Conservation (phyloP, 2,113 vertebrate species). For the Phaetusa simplex region DNA sequence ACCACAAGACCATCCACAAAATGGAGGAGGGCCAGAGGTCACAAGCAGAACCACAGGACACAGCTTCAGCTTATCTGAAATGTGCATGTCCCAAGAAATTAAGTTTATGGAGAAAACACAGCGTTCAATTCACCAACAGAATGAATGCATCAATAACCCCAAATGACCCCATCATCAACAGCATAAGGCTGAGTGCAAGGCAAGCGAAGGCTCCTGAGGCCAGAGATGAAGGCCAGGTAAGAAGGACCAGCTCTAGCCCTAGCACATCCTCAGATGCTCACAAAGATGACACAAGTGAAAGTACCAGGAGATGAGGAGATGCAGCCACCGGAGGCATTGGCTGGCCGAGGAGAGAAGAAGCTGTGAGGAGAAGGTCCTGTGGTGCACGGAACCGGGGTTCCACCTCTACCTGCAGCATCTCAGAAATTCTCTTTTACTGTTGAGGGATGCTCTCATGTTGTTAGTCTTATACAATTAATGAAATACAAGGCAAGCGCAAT, state of each 20-base stretch:
- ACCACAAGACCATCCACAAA: too few species aligned
- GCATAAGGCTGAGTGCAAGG: neutral
- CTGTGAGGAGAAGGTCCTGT: neutral
- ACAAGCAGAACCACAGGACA: neutral
- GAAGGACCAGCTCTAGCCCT: too few species aligned
- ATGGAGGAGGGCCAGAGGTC: too few species aligned
- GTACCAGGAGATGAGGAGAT: neutral
- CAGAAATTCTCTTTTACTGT: neutral
- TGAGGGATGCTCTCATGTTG: neutral
- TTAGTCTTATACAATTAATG: neutral
- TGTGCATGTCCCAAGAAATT: rapidly evolving
- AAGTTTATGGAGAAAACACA: neutral
- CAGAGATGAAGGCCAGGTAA: neutral
- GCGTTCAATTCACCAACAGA: neutral
- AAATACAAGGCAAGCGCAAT: neutral
- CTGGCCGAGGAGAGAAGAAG: neutral
- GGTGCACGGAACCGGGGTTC: neutral
- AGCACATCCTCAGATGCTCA: too few species aligned
- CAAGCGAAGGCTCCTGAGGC: neutral
- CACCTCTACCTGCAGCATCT: neutral
- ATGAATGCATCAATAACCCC: too few species aligned
- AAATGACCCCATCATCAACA: neutral
- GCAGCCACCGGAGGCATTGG: rapidly evolving
- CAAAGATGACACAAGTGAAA: neutral
- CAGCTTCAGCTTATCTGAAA: neutral